phyloP scores from a whole-genome alignment of 2,797 vertebrate species.

The Protonibea diacanthus region DNA sequence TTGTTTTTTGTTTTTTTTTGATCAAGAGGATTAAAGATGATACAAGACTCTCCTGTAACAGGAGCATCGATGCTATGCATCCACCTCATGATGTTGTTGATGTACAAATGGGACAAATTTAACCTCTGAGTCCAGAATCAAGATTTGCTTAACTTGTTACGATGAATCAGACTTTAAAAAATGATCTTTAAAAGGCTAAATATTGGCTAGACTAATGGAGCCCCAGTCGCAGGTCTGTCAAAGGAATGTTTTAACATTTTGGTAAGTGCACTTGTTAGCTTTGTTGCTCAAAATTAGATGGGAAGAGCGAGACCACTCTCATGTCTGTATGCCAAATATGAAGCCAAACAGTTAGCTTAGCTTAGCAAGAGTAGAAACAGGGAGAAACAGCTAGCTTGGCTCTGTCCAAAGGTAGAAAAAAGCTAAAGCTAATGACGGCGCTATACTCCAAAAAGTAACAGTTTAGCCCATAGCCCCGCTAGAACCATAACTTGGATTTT shows the following conservation, averaged over 20 bases:
- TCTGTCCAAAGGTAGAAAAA: not conserved
- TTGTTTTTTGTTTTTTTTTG: constrained; percentile 56
- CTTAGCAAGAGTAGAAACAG: not conserved
- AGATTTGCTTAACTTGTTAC: not conserved
- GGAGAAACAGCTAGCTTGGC: not conserved
- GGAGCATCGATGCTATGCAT: not conserved
- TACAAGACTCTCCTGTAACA: not conserved
- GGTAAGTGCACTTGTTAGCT: not conserved
- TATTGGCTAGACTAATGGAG: not conserved
- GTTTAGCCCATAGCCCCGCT: too few relatives aligned
- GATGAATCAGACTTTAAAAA: not conserved
- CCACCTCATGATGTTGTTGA: not conserved
- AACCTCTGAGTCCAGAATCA: not conserved
- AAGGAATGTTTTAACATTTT: constrained; percentile 1
- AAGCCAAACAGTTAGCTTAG: not conserved
- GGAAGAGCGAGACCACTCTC: not conserved
- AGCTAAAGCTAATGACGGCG: not conserved
- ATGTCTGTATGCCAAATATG: not conserved
- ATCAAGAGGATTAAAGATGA: constrained; percentile 32
- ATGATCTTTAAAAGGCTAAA: not conserved
- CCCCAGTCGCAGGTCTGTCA: not conserved
- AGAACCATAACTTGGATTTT: not conserved
- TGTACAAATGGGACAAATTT: not conserved
- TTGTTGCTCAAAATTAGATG: not conserved
- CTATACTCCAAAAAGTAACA: too few relatives aligned